phyloP scores from a whole-genome alignment of 2,888 invertebrate genomes.

The Leptinotarsa rubiginosa region DNA sequence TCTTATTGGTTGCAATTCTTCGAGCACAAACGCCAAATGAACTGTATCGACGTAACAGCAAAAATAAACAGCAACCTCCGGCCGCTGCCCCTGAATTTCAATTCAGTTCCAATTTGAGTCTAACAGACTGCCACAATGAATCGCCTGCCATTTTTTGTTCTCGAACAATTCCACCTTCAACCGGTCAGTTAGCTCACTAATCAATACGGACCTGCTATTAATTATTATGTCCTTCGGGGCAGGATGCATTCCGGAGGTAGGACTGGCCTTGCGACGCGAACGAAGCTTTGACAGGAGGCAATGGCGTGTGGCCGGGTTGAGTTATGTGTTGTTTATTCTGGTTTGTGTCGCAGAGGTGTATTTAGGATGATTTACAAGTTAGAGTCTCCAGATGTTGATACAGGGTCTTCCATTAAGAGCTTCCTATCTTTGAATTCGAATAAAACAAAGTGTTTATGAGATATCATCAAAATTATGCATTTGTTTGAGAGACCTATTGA shows the following conservation, averaged over 20 bases:
- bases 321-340: too few species aligned
- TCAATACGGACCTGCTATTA: slow-evolving; percentile 7
- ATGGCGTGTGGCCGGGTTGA: too few species aligned
- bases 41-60: not conserved
- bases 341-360: not conserved
- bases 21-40: not conserved
- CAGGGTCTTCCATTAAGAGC: too few species aligned
- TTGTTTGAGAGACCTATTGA: too few species aligned
- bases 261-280: not conserved
- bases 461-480: too few species aligned
- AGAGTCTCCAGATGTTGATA: too few species aligned
- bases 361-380: too few species aligned
- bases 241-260: not conserved
- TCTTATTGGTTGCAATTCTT: not conserved
- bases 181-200: slow-evolving; percentile 6
- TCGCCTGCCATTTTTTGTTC: slow-evolving; percentile 6
- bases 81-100: not conserved
- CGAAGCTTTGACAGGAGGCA: too few species aligned
- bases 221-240: slow-evolving; percentile 4
- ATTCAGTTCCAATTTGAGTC: slow-evolving; percentile 4
- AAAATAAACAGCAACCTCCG: not conserved
- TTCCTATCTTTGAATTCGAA: too few species aligned
- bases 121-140: slow-evolving; percentile 16
- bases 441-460: too few species aligned
- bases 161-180: slow-evolving; percentile 17